Base-by-base conservation (phyloP, 2,113 vertebrate species). In the Hipposideros armiger region DNA sequence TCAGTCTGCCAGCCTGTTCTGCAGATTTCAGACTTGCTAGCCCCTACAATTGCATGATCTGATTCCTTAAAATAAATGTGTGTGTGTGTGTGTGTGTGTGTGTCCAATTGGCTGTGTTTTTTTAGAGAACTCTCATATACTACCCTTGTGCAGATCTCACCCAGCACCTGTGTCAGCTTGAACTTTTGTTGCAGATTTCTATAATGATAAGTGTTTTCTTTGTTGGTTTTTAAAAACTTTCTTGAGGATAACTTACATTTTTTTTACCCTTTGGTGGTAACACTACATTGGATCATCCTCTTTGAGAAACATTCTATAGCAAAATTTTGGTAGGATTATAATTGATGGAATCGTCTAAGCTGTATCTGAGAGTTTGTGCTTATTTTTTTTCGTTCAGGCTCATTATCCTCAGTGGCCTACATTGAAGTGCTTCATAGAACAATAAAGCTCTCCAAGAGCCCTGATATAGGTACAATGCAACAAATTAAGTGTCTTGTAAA, bases 261-360 rank as follows among this genome's bases (percentile, higher is more conserved):
- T 90, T 54, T 90, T 54, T 3, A 30, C 1, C 6, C 17, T n/a
- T 62, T 70, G 62, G 32, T 92, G 0, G 19, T 87, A 90, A 66
- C 1, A 62, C 1, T 90, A 58, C 7, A 66, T 62, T 88, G 40
- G n/a, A 56, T 32, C 32, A 56, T 82, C 28, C 22, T 76, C 56
- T 92, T 87, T 56, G 17, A 74, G 62, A 4, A 73, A 80, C 11
- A 66, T 10, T 95, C 26, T 88, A 30, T 36, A 36, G 28, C 28
- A 93, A 40, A 81, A 30, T 95, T 94, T 92, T 70, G 26, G 45
- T 92, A 19, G 24, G 7, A 54, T 56, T 94, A 45, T 52, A 56
- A 45, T 8, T 90, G n/a, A 88, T 81, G 47, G 58, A 45, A 72
- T 32, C 50, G 3, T 67, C 40, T 90, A 50, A 93, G 47, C 19